A percentile compares a stretch with the other conserved stretches of the same genome.
phyloP scores from a whole-genome alignment of 2,888 invertebrate species.

The Urechis unicinctus region DNA sequence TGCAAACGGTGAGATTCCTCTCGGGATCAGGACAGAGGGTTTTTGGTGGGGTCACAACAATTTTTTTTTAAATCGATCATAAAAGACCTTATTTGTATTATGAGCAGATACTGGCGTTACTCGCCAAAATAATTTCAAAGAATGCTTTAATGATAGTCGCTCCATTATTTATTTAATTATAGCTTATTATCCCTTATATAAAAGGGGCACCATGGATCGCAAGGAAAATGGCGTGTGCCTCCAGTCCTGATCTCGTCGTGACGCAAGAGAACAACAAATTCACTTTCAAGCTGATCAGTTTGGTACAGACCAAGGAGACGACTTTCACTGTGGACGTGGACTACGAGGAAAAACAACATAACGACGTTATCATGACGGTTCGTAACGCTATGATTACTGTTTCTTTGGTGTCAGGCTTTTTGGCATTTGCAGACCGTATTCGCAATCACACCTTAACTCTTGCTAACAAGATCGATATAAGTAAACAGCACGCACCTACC shows the following conservation, averaged over 20 bases:
- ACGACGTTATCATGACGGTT: constrained; percentile 4
- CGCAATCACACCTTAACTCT: no score
- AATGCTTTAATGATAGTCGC: not conserved
- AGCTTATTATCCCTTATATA: not conserved
- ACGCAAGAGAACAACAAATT: constrained; percentile 10
- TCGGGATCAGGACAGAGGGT: no score
- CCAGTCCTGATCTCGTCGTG: not conserved
- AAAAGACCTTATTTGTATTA: no score
- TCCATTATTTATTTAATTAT: not conserved
- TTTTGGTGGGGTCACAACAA: no score
- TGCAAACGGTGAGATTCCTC: not conserved
- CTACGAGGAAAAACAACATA: constrained; percentile 10
- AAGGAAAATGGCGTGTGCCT: constrained; percentile 5
- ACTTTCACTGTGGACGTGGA: constrained; percentile 13
- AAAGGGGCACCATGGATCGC: constrained; percentile 10
- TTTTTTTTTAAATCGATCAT: no score
- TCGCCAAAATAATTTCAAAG: not conserved
- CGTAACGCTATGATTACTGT: no score
- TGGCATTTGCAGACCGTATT: no score
- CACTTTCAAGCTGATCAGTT: constrained; percentile 7
- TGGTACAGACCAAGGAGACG: constrained; percentile 2
- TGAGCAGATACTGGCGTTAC: no score
- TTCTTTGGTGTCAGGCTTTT: no score
- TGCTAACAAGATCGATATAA: no score
- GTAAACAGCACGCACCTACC: no score